These are phyloP conservation scores for Erythrocercus mccallii DNA, from an alignment of 2,113 vertebrate species.

Conservation along the genomic window DNA sequence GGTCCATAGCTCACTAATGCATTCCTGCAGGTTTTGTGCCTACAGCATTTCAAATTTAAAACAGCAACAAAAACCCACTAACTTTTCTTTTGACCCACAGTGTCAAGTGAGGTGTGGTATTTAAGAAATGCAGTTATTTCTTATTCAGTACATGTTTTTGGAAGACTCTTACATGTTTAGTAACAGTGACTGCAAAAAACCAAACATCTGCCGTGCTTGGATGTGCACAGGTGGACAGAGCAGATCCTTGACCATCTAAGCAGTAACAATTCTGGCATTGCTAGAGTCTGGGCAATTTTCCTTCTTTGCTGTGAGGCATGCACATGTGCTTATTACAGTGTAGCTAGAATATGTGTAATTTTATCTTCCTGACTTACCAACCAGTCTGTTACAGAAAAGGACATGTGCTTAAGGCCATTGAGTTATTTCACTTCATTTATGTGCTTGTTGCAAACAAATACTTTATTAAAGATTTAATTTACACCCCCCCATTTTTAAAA, in stretches of 20 bases:
- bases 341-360: neutral
- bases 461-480: neutral
- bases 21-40: neutral
- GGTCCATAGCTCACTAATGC: neutral
- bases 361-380: slow-evolving; percentile 2
- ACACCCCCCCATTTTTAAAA: neutral
- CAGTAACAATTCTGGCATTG: neutral
- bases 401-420: neutral
- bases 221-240: neutral
- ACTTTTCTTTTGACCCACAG: neutral
- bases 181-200: neutral
- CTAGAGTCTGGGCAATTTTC: neutral
- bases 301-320: neutral
- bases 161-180: neutral
- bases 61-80: neutral
- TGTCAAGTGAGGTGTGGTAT: neutral
- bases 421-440: neutral
- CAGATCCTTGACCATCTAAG: neutral
- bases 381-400: neutral
- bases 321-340: neutral
- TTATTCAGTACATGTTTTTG: neutral
- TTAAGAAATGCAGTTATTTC: neutral
- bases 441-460: neutral
- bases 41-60: neutral
- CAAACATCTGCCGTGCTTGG: neutral